Percentiles rank a stretch among this genome's conserved stretches.
Conservation (phyloP, 2,113 vertebrate species). For the Xenus cinereus region DNA sequence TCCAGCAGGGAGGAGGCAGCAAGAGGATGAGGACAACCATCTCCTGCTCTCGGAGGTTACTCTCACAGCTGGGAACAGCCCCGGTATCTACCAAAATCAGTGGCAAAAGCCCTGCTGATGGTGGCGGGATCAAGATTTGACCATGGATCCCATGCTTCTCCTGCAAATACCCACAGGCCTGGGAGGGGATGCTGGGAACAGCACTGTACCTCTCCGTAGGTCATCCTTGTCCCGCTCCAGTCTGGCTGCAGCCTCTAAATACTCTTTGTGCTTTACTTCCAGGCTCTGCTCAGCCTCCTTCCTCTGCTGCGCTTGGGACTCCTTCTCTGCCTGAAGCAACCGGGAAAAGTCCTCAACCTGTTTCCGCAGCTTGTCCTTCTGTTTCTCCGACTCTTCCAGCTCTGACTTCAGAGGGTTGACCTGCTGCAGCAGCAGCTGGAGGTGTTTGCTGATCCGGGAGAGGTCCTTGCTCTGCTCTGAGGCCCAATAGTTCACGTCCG, state of each 20-base stretch:
- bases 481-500: constrained; percentile 84
- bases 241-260: constrained; percentile 54
- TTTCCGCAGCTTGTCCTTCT: constrained; percentile 68
- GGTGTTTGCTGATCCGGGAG: constrained; percentile 79
- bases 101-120: not conserved
- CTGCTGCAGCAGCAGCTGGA: constrained; percentile 77
- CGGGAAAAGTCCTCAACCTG: constrained; percentile 63
- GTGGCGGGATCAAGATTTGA: not conserved
- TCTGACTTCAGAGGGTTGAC: constrained; percentile 75
- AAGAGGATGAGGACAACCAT: not conserved
- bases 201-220: constrained; percentile 73
- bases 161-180: rapidly evolving
- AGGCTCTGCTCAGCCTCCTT: constrained; percentile 72
- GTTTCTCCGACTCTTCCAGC: constrained; percentile 65
- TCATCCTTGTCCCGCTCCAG: constrained; percentile 74
- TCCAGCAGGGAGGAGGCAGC: not conserved
- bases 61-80: not conserved
- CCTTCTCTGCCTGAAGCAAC: constrained; percentile 67
- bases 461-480: constrained; percentile 84
- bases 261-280: constrained; percentile 52
- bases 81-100: not conserved
- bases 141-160: not conserved
- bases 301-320: constrained; percentile 52
- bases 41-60: not conserved
- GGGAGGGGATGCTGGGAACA: not conserved